phyloP scores from a whole-genome alignment of 2,113 vertebrate species.

The Sebastes schlegelii region DNA sequence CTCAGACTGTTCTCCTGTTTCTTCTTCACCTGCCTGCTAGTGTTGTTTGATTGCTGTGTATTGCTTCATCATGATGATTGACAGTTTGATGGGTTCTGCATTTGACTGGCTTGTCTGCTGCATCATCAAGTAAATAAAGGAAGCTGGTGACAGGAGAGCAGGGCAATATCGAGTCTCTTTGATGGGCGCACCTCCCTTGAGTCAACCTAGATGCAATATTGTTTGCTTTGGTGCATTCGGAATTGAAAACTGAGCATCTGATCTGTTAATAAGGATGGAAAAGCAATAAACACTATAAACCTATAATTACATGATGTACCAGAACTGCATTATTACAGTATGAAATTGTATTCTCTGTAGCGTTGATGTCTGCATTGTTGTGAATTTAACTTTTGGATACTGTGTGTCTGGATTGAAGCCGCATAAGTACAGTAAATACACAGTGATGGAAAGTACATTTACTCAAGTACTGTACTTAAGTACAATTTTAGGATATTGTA shows the following conservation, averaged over 20 bases:
- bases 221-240: neutral
- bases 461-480: too few species aligned
- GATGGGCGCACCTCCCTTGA: conserved; percentile 21
- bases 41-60: conserved; percentile 37
- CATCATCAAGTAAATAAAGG: conserved; percentile 43
- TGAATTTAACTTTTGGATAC: neutral
- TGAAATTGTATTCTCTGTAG: neutral
- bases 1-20: conserved; percentile 12
- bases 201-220: conserved; percentile 8
- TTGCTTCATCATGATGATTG: conserved; percentile 53
- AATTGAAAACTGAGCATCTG: neutral
- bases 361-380: neutral
- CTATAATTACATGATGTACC: neutral
- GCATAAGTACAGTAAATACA: neutral
- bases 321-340: neutral
- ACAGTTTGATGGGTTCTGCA: conserved; percentile 36
- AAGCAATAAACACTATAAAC: neutral
- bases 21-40: conserved; percentile 34
- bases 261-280: neutral
- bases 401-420: neutral
- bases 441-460: too few species aligned
- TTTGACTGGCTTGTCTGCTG: conserved; percentile 54
- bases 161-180: conserved; percentile 13
- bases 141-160: conserved; percentile 37
- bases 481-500: too few species aligned